phyloP scores from a whole-genome alignment of 2,113 vertebrate species.

The Vombatus ursinus region DNA sequence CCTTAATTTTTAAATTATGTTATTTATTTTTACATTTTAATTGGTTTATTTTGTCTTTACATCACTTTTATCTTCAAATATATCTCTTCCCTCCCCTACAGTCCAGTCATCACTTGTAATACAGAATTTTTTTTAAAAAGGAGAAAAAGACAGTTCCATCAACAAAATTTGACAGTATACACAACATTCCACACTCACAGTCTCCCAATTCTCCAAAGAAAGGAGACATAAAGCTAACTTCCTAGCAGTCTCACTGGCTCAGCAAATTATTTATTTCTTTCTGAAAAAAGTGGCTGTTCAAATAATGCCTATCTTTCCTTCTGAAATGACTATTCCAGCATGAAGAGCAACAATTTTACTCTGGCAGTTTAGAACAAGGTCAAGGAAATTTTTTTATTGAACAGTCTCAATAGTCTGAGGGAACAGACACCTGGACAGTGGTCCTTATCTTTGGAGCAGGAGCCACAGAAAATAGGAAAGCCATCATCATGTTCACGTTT shows the following conservation, averaged over 20 bases:
- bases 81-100: not conserved
- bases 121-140: not conserved
- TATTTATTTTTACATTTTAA: not conserved
- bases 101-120: not conserved
- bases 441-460: not conserved
- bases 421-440: not conserved
- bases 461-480: slow-evolving; percentile 38
- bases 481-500: not conserved
- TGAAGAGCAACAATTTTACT: slow-evolving; percentile 26
- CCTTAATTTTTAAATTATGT: not conserved
- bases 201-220: not conserved
- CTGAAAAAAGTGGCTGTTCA: not conserved
- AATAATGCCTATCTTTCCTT: not conserved
- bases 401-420: not conserved
- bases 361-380: slow-evolving; percentile 2
- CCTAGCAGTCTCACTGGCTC: not conserved
- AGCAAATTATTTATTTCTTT: not conserved
- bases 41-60: not conserved
- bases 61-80: not conserved
- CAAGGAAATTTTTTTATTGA: not conserved
- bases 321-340: not conserved
- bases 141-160: not conserved
- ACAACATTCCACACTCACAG: not conserved
- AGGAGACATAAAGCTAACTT: not conserved
- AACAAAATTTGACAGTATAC: not conserved